phyloP scores from a whole-genome alignment of 1,140 invertebrate species.

The Drosophila guanche region DNA sequence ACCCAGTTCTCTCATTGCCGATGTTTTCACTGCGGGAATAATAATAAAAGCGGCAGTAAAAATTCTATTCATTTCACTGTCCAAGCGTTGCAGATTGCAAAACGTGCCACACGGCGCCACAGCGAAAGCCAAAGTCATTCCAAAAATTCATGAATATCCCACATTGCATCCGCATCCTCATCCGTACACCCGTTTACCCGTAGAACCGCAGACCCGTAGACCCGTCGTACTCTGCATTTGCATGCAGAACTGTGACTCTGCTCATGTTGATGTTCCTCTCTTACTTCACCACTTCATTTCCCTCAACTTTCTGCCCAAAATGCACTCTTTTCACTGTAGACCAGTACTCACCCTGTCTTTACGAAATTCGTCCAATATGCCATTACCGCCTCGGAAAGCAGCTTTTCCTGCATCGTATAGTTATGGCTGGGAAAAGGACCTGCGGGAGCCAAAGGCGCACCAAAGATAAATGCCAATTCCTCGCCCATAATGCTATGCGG shows the following conservation, averaged over 20 bases:
- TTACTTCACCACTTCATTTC: not conserved
- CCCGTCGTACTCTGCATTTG: constrained; percentile 55
- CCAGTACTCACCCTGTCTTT: constrained; percentile 89
- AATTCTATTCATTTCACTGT: constrained; percentile 81
- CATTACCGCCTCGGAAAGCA: constrained; percentile 93
- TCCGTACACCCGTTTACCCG: constrained; percentile 25
- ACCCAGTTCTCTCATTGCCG: constrained; percentile 11
- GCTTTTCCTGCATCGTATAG: constrained; percentile 90
- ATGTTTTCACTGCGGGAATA: constrained; percentile 34
- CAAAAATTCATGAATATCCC: constrained; percentile 46
- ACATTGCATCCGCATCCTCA: constrained; percentile 54
- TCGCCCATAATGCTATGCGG: constrained; percentile 91
- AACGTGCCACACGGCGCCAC: constrained; percentile 53
- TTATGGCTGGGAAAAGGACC: constrained; percentile 88
- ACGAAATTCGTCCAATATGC: constrained; percentile 95
- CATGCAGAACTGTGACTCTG: constrained; percentile 66
- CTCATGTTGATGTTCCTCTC: constrained; percentile 50
- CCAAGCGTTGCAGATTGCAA: constrained; percentile 76
- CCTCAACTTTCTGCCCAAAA: constrained; percentile 53
- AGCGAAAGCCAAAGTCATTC: constrained; percentile 26
- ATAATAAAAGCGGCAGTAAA: constrained; percentile 78
- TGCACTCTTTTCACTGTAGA: constrained; percentile 55
- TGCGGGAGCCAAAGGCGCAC: constrained; percentile 91
- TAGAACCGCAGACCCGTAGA: constrained; percentile 10
- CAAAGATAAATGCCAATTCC: constrained; percentile 95